Evolutionary conservation across 2,888 invertebrate species (phyloP), one percentile per base, ranked within the genome.

Genomic region (Hydraecia micacea): DNA sequence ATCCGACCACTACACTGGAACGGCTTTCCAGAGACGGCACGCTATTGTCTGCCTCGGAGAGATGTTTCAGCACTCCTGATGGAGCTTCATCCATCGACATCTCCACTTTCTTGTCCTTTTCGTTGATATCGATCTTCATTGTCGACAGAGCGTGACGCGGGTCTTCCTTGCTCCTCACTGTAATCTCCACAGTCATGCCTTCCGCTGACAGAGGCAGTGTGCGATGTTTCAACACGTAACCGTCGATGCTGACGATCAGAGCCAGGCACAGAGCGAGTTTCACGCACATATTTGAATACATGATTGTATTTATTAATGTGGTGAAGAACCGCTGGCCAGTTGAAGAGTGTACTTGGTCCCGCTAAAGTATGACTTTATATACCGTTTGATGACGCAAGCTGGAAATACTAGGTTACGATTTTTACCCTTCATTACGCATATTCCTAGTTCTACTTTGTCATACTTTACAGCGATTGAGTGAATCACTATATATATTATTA

Each of bases 171-270:
- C 80, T 83, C 32, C 85, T 87, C 52, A 91, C 84, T 11, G 80
- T 71, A 28, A 89, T 81, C n/a, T 91, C 88, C 73, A 91, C 65
- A 21, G 81, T 83, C 46, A 89, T 67, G 63, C 88, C 90, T 82
- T 89, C 85, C 13, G 84, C 62, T 60, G 89, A 85, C 65, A 91
- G 55, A 49, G 83, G 77, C 72, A 87, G 60, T 42, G 70, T 69
- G 15, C 69, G 80, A 9, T 83, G 71, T 72, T 80, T 84, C 39
- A 90, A 70, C 69, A 86, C 84, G 63, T 84, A 73, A 52, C 89
- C 82, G 74, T 91, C 86, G 66, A 87, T 86, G 60, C 74, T 77
- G 60, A 80, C 82, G 58, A 88, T 73, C 73, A 90, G 73, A 28
- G 84, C 77, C 28, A 89, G 77, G 78, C 81, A 85, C 73, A 90